Evolutionary conservation across 2,888 invertebrate species (phyloP), one percentile per base, ranked within the genome.

Genomic region (Cryptocheilus praepositus): DNA sequence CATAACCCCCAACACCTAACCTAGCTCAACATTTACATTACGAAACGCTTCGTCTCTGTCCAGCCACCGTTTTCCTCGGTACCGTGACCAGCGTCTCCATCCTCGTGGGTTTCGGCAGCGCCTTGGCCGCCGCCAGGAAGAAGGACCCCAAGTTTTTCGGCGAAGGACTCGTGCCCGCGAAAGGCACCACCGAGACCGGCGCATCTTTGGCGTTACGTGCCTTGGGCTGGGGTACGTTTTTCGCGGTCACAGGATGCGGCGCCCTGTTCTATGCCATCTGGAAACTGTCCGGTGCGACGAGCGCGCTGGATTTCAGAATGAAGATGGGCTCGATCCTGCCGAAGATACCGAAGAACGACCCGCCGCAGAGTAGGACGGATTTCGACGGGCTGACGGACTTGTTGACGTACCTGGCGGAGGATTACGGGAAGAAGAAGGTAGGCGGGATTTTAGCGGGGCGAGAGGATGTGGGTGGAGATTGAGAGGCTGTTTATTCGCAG

Each of bases 381-480:
- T 98, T 98, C 83, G 93, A 92, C 78, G 94, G 95, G 65, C 88
- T 98, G 44, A 95, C 94, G 80, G 97, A 98, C 88, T 90, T 98
- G 44, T 90, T 97, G 82, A 93, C 93, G 75, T 98, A 97, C 44
- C 71, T 87, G 18, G 86, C 87, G 0, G 85, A 87, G 66, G 87
- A 86, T n/a, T 87, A 86, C 85, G 82, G 76, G 28, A 81, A 77
- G 51, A 36, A 36, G 36, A 36, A 36, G 36, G 36, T 36, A 36
- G 36, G n/a, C n/a, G n/a, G n/a, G n/a, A n/a, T n/a, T n/a, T n/a
- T n/a, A 36, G 13, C 3, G 7, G 36, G 36, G 13, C 36, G 11
- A 7, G 36, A 36, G 36, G 13, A 11, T 11, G 13, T 36, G 36
- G 1, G 36, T 36, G 11, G 11, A 1, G 8, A 1, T 36, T 36